Base-by-base conservation (phyloP, 2,888 invertebrate species). In the Plutella xylostella region DNA sequence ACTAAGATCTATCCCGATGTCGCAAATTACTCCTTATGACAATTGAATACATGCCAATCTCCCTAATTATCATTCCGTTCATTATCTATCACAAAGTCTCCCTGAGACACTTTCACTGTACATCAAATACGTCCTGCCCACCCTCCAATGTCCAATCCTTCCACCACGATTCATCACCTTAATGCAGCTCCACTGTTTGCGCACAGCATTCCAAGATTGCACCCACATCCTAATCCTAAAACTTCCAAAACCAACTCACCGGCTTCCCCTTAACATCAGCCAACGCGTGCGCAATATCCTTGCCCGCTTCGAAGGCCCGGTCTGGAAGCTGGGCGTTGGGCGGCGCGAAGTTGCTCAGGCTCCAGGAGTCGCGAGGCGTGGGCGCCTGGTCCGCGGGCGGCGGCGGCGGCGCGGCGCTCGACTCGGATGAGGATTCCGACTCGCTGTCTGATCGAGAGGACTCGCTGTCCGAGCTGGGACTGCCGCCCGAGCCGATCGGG, bases 371-470 rank as follows among this genome's bases (percentile, higher is more conserved):
- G 63, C 11, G 64, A 18, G 72, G 58, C 14, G 55, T 55, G 11
- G 43, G 51, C n/a, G 49, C 30, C 45, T 39, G n/a, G 22, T 33
- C 50, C 44, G 68, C 52, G 43, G 65, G 61, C 18, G 55, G 58
- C 14, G 64, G 45, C 12, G 53, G 45, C 12, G 51, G 57, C 0
- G 62, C 31, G 3, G 48, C 56, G 4, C 71, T 60, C 52, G 67
- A 82, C 43, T 87, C 88, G 1, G 87, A 83, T 12, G 86, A 87
- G 0, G 89, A 87, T 50, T 88, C 86, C 5, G 88, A 86, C 51
- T 86, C 86, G 0, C 89, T 87, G 58, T 87, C 90, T 31, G 88
- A 88, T 1, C 87, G 88, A 2, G 89, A 89, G 4, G 86, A 83
- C 56, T 87, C 78, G 59, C 87, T 83, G 58, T 83, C 79, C 54